Evolutionary conservation across 30 jellyfish, hydroid and myxozoan species (phyloP).

Genomic region (Nemopilema nomurai): DNA sequence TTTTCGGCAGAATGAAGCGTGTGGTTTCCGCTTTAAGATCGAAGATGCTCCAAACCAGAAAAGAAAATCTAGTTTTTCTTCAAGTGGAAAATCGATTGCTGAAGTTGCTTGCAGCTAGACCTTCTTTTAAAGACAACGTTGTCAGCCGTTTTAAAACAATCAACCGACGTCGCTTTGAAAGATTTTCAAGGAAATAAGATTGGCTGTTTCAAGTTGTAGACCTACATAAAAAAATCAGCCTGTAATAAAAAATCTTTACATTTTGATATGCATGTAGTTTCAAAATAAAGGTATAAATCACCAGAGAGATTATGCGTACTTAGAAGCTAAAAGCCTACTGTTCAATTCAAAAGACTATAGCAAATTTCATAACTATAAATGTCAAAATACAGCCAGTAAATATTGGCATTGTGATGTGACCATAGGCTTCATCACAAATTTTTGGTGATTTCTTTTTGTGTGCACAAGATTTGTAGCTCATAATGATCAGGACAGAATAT

Average conservation of each 20-base stretch:
- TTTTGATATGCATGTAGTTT: not conserved
- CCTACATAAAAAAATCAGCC: not conserved
- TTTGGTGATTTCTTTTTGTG: no score
- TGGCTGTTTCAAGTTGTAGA: not conserved
- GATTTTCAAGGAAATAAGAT: not conserved
- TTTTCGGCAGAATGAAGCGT: conserved; percentile 51
- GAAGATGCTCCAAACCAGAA: conserved; percentile 46
- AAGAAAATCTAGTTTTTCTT: conserved; percentile 42
- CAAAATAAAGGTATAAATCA: not conserved
- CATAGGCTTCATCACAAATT: no score
- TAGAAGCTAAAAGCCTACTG: no score
- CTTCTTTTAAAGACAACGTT: not conserved
- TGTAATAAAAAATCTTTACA: not conserved
- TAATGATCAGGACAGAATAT: no score
- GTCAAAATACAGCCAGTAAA: no score
- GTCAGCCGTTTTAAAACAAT: not conserved
- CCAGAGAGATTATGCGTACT: no score
- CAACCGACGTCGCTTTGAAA: not conserved
- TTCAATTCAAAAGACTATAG: no score
- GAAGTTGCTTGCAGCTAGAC: not conserved
- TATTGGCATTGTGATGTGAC: no score
- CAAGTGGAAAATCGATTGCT: conserved; percentile 34
- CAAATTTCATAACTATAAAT: no score
- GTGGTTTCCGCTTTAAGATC: conserved; percentile 37
- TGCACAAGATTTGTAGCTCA: no score